Percentiles rank a stretch among this genome's conserved stretches.
Evolutionary conservation across 2,888 invertebrate species (phyloP).

Genomic region (Globia sparganii): DNA sequence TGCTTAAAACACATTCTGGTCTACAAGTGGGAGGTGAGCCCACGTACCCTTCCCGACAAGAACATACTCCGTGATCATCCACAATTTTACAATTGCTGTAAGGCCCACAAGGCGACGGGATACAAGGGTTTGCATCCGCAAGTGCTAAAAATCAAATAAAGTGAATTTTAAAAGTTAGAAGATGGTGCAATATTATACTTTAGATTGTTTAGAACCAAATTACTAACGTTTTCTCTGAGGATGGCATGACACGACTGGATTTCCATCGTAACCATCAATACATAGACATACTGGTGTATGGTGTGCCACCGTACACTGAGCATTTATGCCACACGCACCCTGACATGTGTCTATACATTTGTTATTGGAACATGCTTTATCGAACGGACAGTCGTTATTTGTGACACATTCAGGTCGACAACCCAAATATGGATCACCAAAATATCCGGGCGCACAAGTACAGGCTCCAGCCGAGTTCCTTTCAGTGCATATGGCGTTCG

Average conservation of each 20-base stretch:
- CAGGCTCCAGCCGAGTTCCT: conserved; percentile 96
- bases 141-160: conserved; percentile 80
- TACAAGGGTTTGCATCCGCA: conserved; percentile 91
- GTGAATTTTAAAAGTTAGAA: conserved; percentile 5
- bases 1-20: conserved; percentile 94
- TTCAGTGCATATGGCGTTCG: conserved; percentile 95
- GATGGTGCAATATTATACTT: not conserved
- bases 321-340: conserved; percentile 95
- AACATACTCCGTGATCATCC: conserved; percentile 94
- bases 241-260: conserved; percentile 92
- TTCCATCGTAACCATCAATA: conserved; percentile 94
- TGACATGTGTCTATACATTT: conserved; percentile 96
- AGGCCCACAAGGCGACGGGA: conserved; percentile 94
- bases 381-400: conserved; percentile 94
- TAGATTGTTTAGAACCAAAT: conserved; percentile 29
- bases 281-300: conserved; percentile 96
- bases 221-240: conserved; percentile 85
- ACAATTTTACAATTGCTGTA: conserved; percentile 94
- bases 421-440: conserved; percentile 96
- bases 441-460: conserved; percentile 94
- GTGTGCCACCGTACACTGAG: conserved; percentile 95
- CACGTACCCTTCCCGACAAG: conserved; percentile 93
- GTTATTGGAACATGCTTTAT: conserved; percentile 95
- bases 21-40: conserved; percentile 94
- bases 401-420: conserved; percentile 96